Evolutionary conservation across 2,888 invertebrate genomes (phyloP).

Genomic region (Scrobipalpa atriplicella): DNA sequence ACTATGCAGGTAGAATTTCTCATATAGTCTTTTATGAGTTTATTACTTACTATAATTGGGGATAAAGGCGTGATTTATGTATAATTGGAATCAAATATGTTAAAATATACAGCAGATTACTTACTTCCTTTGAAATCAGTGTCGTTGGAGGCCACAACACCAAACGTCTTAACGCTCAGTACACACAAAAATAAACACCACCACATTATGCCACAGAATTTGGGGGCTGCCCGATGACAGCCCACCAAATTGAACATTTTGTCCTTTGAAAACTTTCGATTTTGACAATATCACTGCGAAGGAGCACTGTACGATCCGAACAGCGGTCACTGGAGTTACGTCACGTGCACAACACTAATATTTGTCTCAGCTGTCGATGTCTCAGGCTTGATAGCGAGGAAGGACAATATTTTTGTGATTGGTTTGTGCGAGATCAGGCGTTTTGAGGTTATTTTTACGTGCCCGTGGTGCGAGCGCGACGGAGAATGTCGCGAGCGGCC

Average conservation of each 20-base stretch:
- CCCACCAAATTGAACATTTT: conserved; percentile 78
- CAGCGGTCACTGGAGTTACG: conserved; percentile 47
- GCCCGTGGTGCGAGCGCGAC: conserved; percentile 78
- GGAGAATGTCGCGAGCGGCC: conserved; percentile 59
- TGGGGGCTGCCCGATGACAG: conserved; percentile 81
- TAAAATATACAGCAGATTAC: conserved; percentile 49
- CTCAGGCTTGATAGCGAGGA: conserved; percentile 61
- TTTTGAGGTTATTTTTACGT: conserved; percentile 82
- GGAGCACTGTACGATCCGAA: conserved; percentile 58
- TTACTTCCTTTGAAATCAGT: conserved; percentile 64
- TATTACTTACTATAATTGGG: background rate
- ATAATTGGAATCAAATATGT: background rate
- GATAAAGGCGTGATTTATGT: background rate
- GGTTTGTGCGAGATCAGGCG: conserved; percentile 61
- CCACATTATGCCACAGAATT: conserved; percentile 79
- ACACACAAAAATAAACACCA: conserved; percentile 78
- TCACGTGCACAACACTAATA: conserved; percentile 58
- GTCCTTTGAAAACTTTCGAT: conserved; percentile 76
- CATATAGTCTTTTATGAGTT: background rate
- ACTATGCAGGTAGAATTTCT: background rate
- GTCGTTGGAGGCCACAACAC: conserved; percentile 65
- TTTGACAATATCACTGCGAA: conserved; percentile 65
- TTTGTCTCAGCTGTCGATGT: conserved; percentile 52
- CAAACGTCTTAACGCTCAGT: conserved; percentile 68
- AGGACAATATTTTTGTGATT: conserved; percentile 69